Base-by-base conservation (phyloP, 2,113 vertebrate genomes). In the Anguilla rostrata region DNA sequence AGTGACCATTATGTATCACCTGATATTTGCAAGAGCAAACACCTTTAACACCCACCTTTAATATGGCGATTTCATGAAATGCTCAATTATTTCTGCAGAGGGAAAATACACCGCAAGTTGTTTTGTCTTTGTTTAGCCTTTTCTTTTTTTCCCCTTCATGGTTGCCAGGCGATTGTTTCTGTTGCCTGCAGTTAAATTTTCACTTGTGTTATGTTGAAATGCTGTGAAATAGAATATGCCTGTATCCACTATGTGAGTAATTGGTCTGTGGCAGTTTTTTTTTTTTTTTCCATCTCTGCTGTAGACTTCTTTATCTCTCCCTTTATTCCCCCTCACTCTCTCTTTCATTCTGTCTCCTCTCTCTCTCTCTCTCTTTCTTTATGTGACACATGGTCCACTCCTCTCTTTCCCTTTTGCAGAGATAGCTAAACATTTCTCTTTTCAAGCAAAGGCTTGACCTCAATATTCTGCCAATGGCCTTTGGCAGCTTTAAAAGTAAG, bases 111-210 rank as follows among this genome's bases (percentile, higher is more conserved):
- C 9, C 26, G 5, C 71, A 71, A 71, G 63, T 71, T 34, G 71
- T 75, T 34, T 9, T 66, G n/a, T 75, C 71, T 75, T 75, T n/a
- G 71, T 75, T 75, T 8, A 6, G 26, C 9, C n/a, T 75, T 75
- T 75, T 75, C 11, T 75, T 75, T 75, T 66, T 66, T 66, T 34
- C 20, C 26, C 11, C 26, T 26, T 75, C 34, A n/a, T 12, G 71
- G 71, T 75, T 75, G n/a, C 71, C 71, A 75, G 71, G 71, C 9
- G n/a, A 29, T 75, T 75, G 71, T 75, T n/a, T 75, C n/a, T n/a
- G 71, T 29, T 34, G 26, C 71, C 71, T 75, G 71, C 71, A 75
- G 71, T 75, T 22, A 34, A 66, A 75, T 75, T 75, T 9, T 9
- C 71, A 75, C n/a, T 75, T 75, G 71, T 26, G 9, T 34, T 34